Evolutionary conservation across 2,113 vertebrate species (phyloP).

Genomic region (Gallinago undulata): DNA sequence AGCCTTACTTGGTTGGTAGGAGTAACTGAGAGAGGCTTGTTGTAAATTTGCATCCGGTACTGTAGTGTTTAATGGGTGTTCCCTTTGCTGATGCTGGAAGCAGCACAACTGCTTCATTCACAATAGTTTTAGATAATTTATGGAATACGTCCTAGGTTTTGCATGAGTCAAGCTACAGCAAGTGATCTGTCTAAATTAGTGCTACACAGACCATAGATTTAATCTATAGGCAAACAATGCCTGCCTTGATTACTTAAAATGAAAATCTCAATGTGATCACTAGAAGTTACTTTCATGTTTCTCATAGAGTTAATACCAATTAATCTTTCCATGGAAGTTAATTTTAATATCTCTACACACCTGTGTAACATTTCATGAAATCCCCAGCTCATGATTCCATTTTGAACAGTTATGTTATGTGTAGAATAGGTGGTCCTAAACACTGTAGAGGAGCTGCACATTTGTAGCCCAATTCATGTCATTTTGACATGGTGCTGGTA

Average conservation of each 20-base stretch:
- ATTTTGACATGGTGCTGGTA: not conserved
- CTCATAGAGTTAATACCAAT: not conserved
- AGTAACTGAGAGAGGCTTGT: not conserved
- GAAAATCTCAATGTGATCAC: not conserved
- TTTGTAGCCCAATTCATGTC: not conserved
- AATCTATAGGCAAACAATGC: not conserved
- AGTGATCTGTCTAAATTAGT: not conserved
- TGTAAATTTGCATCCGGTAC: not conserved
- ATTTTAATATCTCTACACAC: not conserved
- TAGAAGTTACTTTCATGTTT: not conserved
- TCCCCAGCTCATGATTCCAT: not conserved
- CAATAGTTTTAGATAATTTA: not conserved
- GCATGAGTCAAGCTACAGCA: not conserved
- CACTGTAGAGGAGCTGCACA: not conserved
- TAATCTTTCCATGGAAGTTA: not conserved
- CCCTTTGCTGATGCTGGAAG: not conserved
- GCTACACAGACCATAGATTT: not conserved
- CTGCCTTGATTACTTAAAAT: not conserved
- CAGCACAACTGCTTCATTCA: constrained; percentile 18
- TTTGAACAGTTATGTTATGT: not conserved
- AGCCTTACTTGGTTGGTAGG: not conserved
- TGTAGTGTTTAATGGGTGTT: not conserved
- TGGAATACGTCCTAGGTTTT: not conserved
- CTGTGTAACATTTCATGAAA: not conserved
- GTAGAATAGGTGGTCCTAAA: not conserved